Evolutionary conservation across 2,113 vertebrate genomes (phyloP), one percentile per base, ranked within the genome.

Genomic region (Patagioenas fasciata): DNA sequence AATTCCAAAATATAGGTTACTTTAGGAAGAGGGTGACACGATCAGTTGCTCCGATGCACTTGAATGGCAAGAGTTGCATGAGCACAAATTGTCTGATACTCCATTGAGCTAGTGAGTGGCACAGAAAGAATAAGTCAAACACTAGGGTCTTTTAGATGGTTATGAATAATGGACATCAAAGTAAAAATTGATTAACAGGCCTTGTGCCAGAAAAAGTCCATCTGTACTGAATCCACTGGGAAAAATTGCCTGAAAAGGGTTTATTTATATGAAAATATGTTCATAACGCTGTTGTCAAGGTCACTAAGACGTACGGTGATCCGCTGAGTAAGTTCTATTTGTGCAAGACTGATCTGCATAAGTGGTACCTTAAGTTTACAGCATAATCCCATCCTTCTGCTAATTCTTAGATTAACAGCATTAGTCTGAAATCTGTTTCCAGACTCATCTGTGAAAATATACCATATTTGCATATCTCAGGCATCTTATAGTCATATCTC

Each of bases 211-310:
- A 78, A 66, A 57, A 83, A n/a, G 58, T 20, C 50, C 15, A 66
- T 64, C 72, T 69, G 42, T 15, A 7, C 56, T 15, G 34, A 80
- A 85, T 26, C 40, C 75, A 71, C 16, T 1, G 20, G 60, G 82
- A n/a, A 69, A 83, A 44, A 61, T 5, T 57, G 29, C 44, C 80
- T 69, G 84, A 60, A 86, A 88, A 53, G 24, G 74, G 53, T 48
- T 90, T 91, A 70, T 89, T 73, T 61, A 5, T 80, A 78, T 94
- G 60, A 73, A 87, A 87, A 95, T 72, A 38, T 8, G 70, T 84
- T 54, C 53, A 65, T 2, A 42, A 36, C 34, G 77, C 64, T 77
- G 61, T n/a, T 96, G 91, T 28, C 86, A 80, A 80, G 85, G 82
- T 67, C 91, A 87, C 24, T 11, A 58, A 62, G 75, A 65, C 58